Evolutionary conservation across 2,888 invertebrate species (phyloP), one percentile per base, ranked within the genome.

Genomic region (Tipula vernalis): DNA sequence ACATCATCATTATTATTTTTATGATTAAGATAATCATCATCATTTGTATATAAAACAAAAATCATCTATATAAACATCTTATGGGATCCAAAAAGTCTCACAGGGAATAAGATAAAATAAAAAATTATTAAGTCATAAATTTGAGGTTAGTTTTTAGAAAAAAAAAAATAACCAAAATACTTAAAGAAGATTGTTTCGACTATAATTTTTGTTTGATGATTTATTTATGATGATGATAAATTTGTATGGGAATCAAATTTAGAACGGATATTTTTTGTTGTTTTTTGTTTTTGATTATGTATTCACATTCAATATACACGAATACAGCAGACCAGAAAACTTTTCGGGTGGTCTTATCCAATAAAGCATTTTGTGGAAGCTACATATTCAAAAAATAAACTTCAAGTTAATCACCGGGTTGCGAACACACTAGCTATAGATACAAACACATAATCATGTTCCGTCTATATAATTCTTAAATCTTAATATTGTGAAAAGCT

Each of bases 1-100:
- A 71, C 71, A 71, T 71, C 71, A 71, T 71, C 71, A 71, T 71
- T 71, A 71, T 71, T 71, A 71, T 71, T 71, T 71, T 71, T 71
- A 71, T 71, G 71, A 71, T 71, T 71, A 71, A 71, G 71, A 71
- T 71, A 71, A 71, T 71, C 71, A 71, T 71, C 71, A 71, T 71
- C 71, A 71, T 71, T 71, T 71, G 71, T 71, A 71, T 57, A 57
- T 71, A 39, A 84, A 84, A 84, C 36, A 84, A 84, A 36, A 84
- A 84, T 84, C 84, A 84, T 39, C 84, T 39, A 36, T 28, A 28
- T 36, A 84, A 84, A 39, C 36, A 36, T 84, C 41, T 84, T 39
- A 36, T 84, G 84, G 84, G 84, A 84, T 41, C 84, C 84, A 84
- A 84, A 84, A 84, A 84, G 84, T 84, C 84, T 84, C 84, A 36